Base-by-base conservation (phyloP, 2,113 vertebrate genomes). In the Elachura formosa region DNA sequence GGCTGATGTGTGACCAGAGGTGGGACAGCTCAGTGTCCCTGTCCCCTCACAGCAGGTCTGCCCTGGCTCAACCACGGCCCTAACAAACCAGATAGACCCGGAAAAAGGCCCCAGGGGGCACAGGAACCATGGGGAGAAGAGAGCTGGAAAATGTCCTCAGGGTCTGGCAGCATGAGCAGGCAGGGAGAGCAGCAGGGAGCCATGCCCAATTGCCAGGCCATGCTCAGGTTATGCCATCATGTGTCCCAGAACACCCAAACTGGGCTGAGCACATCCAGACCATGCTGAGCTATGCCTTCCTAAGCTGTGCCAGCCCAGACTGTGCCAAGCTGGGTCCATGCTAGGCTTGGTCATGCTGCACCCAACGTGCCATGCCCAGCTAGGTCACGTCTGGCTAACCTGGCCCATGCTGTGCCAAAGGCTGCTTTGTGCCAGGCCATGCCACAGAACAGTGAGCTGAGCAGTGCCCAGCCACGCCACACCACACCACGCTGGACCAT, bases 141-240 rank as follows among this genome's bases (percentile, higher is more conserved):
- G 6, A 93, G 87, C 12, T 95, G 94, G 97, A 95, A 97, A 96
- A 90, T 82, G 58, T 46, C 45, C 72, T 38, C 64, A 43, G 89
- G 90, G 62, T 29, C 64, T 94, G 87, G 74, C 71, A 86, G 67
- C 21, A 6, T 38, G 36, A 61, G 51, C 28, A n/a, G 84, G 74
- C 87, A 93, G 49, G 10, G 71, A 79, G 41, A 23, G 71, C 90
- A 93, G 83, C 5, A 6, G 52, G 54, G 49, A 93, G 85, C 93
- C 38, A 5, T 76, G 72, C 83, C 83, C 62, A 23, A 1, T 14
- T 51, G 77, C 56, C 2, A 2, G 77, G 59, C 86, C 13, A 9
- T 85, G 83, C 54, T 75, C 41, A 33, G 17, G 14, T 13, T 23
- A 4, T 69, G 69, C 59, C 87, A 64, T 1, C 10, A 8, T 25